Percentiles rank a stretch among this genome's conserved stretches.
phyloP scores from a whole-genome alignment of 2,888 invertebrate genomes.

The Clostera curtula region DNA sequence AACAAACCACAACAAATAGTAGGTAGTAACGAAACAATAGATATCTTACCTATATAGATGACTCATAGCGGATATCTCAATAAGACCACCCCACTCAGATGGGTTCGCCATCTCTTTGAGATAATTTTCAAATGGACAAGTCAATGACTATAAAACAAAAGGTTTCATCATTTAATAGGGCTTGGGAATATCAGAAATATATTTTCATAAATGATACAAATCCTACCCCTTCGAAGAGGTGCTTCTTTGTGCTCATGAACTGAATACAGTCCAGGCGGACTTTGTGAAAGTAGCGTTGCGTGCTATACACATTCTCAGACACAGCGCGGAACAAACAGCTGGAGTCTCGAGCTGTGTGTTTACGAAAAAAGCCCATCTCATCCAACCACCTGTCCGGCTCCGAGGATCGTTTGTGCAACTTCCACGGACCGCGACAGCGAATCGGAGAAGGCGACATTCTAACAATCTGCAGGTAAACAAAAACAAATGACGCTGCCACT shows the following conservation, averaged over 20 bases:
- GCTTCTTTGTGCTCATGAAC: constrained; percentile 79
- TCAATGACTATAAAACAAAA: constrained; percentile 75
- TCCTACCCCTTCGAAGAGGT: constrained; percentile 78
- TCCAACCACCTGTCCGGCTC: constrained; percentile 85
- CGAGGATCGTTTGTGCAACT: constrained; percentile 63
- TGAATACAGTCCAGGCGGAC: constrained; percentile 83
- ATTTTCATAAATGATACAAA: constrained; percentile 18
- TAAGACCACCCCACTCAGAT: constrained; percentile 79
- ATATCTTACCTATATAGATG: constrained; percentile 78
- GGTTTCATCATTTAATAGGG: constrained; percentile 18
- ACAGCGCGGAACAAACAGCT: constrained; percentile 92
- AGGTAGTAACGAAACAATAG: constrained; percentile 14
- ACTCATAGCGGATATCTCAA: constrained; percentile 83
- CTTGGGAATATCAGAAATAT: constrained; percentile 8
- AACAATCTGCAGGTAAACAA: constrained; percentile 70
- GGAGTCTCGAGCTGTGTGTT: constrained; percentile 91
- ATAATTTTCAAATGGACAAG: constrained; percentile 79
- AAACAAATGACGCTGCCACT: constrained; percentile 61
- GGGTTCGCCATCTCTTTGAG: constrained; percentile 80
- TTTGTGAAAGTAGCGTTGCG: constrained; percentile 82
- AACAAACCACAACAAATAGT: constrained; percentile 7
- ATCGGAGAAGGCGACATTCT: constrained; percentile 66
- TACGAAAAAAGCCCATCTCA: constrained; percentile 86
- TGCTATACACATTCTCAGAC: constrained; percentile 86
- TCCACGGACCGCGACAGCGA: constrained; percentile 66